These are phyloP conservation scores for Chlorospingus flavigularis DNA, from an alignment of 2,797 vertebrate species.

Conservation along the genomic window DNA sequence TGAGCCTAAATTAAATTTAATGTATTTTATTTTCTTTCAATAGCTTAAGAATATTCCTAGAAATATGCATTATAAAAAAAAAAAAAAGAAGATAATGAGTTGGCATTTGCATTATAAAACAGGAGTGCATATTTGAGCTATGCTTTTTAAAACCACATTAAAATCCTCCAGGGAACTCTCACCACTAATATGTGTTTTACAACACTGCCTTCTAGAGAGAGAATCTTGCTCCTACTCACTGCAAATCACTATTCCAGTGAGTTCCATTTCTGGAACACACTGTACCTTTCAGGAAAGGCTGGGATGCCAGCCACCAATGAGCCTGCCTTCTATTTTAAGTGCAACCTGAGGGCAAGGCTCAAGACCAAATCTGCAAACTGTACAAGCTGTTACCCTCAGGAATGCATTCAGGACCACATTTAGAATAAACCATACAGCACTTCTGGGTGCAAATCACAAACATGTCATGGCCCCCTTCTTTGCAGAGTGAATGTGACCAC, in stretches of 20 bases:
- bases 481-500: neutral
- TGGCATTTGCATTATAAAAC: slow-evolving; percentile 9
- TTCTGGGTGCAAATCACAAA: neutral
- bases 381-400: neutral
- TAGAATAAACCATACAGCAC: neutral
- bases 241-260: neutral
- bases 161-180: slow-evolving; percentile 16
- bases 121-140: slow-evolving; percentile 13
- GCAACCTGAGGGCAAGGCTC: neutral
- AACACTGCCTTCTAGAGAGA: slow-evolving; percentile 65
- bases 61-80: neutral
- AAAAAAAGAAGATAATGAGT: neutral
- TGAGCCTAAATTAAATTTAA: neutral
- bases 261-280: neutral
- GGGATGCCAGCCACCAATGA: neutral
- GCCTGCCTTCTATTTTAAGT: slow-evolving; percentile 18
- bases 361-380: slow-evolving; percentile 10
- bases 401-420: neutral
- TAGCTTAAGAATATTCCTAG: neutral
- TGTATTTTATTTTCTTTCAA: neutral
- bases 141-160: neutral
- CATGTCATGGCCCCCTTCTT: too few relatives aligned
- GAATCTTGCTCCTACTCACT: neutral
- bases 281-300: neutral
- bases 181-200: slow-evolving; percentile 19